Base-by-base conservation (phyloP, 2,888 invertebrate genomes). In the Celastrina argiolus region DNA sequence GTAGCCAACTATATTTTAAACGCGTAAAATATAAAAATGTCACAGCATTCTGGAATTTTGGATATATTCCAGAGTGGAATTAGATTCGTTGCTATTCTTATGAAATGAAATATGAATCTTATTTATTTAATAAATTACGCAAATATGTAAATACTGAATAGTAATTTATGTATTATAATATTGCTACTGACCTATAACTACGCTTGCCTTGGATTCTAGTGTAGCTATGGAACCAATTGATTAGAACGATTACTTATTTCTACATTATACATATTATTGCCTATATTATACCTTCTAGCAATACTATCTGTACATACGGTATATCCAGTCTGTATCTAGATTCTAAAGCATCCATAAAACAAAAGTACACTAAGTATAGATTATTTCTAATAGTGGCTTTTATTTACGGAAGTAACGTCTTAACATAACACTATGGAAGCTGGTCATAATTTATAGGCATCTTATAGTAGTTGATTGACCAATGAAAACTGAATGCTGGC, bases 21-120 rank as follows among this genome's bases (percentile, higher is more conserved):
- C 18, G 18, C 36, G 34, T 61, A 61, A 61, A 39, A 39, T 22
- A 8, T 39, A 65, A 65, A 41, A 65, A 39, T 65, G 65, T 65
- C 65, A 42, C 65, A 31, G 16, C 70, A 70, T 72, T 71, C 75
- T 75, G 76, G 73, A 77, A 77, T 78, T 72, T 80, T 81, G 79
- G 80, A 79, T 72, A 68, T 68, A 72, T 72, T 80, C 81, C 81
- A 79, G 78, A 73, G 74, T 74, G 75, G 75, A 75, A 67, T 65
- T 70, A 68, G 69, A 66, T 70, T 71, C 72, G 61, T 72, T 67
- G 68, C 73, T 76, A 75, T 75, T 78, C 74, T 69, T 73, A 74
- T 73, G 65, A 61, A 63, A 69, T 69, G 69, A 65, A 69, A 72
- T 68, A 68, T 70, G 68, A 66, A 64, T 66, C 16, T 58, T n/a